Percentiles rank a stretch among this genome's conserved stretches.
phyloP scores from a whole-genome alignment of 2,113 vertebrate genomes.

The Motacilla alba region DNA sequence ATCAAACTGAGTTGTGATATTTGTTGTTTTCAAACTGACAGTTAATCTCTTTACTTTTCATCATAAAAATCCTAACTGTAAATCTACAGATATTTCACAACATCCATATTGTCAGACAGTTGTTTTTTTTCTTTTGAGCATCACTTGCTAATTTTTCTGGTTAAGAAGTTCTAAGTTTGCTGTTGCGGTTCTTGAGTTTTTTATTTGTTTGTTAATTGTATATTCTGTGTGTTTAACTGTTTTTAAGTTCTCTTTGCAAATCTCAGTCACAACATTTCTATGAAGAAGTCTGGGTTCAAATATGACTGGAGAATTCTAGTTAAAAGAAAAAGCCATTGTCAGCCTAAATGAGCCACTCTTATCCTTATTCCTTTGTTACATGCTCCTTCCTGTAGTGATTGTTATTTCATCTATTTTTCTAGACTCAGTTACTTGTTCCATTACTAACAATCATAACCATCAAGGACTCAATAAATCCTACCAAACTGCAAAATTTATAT shows the following conservation, averaged over 20 bases:
- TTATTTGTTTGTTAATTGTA: neutral
- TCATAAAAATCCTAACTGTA: neutral
- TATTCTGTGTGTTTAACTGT: neutral
- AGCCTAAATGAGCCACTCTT: neutral
- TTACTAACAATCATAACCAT: neutral
- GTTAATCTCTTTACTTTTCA: neutral
- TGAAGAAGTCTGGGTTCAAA: neutral
- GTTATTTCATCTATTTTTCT: neutral
- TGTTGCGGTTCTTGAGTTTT: neutral
- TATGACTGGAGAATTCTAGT: neutral
- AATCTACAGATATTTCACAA: neutral
- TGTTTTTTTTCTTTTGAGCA: neutral
- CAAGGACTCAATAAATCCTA: neutral
- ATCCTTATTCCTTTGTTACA: neutral
- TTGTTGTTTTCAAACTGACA: neutral
- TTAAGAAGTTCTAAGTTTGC: neutral
- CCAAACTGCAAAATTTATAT: neutral
- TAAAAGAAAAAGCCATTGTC: neutral
- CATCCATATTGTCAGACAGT: neutral
- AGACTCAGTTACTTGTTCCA: neutral
- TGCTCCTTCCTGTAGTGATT: neutral
- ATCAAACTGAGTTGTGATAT: conserved; percentile 1
- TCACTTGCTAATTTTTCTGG: neutral
- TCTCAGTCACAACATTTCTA: neutral
- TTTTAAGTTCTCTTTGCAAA: neutral